A percentile compares a stretch with the other conserved stretches of the same genome.
These are phyloP conservation scores for Plecotus auritus DNA, from an alignment of 2,113 vertebrate genomes.

Conservation along the genomic window DNA sequence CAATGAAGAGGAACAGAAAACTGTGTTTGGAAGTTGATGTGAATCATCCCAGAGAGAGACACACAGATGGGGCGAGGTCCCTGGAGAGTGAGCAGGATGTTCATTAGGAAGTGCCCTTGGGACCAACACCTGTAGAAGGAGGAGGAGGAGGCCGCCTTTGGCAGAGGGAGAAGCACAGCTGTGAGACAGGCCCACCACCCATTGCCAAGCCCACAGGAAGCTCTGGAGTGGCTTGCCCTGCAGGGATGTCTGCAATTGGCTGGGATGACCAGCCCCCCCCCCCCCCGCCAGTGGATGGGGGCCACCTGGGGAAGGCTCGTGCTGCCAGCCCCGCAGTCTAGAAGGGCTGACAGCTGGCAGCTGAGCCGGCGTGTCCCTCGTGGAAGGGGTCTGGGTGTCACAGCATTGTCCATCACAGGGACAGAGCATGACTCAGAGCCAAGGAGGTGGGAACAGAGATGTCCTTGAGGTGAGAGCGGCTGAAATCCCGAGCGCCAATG, in stretches of 20 bases:
- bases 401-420: neutral
- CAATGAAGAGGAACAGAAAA: neutral
- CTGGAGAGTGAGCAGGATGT: neutral
- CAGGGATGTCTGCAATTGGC: neutral
- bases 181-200: neutral
- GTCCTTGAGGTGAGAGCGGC: neutral
- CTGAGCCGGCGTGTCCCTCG: neutral
- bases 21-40: neutral
- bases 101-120: neutral
- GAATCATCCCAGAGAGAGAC: neutral
- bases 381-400: neutral
- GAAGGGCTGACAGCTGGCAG: neutral
- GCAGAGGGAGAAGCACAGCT: neutral
- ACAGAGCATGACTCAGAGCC: neutral
- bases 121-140: neutral
- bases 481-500: neutral
- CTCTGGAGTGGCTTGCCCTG: neutral
- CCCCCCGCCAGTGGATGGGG: neutral
- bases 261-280: neutral
- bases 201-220: neutral
- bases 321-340: constrained; percentile 45
- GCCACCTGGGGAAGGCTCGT: neutral
- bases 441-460: neutral
- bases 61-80: neutral
- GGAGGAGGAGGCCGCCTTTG: neutral